Evolutionary conservation across 2,113 vertebrate genomes (phyloP).

Genomic region (Pollachius pollachius): DNA sequence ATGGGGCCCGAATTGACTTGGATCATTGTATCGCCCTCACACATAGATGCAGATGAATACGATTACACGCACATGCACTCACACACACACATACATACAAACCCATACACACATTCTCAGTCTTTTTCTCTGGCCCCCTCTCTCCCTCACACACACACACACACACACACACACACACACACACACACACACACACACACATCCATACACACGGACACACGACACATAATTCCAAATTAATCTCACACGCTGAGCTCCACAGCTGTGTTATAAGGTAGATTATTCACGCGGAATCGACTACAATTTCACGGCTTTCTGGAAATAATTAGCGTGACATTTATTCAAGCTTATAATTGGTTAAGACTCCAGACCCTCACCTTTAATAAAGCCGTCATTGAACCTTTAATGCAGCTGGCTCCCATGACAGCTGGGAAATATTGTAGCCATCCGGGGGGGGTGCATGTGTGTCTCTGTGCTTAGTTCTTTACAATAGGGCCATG

Average conservation of each 20-base stretch:
- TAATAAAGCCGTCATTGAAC: conserved; percentile 64
- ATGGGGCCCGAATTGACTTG: conserved; percentile 18
- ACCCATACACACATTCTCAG: too few relatives aligned
- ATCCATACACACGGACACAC: background rate
- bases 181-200: background rate
- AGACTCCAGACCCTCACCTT: conserved; percentile 47
- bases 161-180: background rate
- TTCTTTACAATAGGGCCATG: background rate
- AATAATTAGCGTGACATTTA: conserved; percentile 63
- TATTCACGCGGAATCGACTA: conserved; percentile 54
- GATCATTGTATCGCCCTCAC: conserved; percentile 16
- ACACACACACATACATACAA: background rate
- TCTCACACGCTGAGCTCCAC: conserved; percentile 26
- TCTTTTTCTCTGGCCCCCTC: background rate
- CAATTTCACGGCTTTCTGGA: conserved; percentile 62
- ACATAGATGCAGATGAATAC: conserved; percentile 11
- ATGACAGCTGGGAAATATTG: conserved; percentile 32
- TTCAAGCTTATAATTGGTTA: conserved; percentile 58
- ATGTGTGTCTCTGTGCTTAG: background rate
- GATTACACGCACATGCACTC: background rate
- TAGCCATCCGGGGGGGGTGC: background rate
- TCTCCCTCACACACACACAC: conserved; percentile 5
- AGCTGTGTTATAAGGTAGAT: conserved; percentile 45
- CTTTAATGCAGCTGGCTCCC: conserved; percentile 43
- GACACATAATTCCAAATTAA: conserved; percentile 36